Conservation (phyloP, 2,113 vertebrate species). For the Panurus biarmicus region DNA sequence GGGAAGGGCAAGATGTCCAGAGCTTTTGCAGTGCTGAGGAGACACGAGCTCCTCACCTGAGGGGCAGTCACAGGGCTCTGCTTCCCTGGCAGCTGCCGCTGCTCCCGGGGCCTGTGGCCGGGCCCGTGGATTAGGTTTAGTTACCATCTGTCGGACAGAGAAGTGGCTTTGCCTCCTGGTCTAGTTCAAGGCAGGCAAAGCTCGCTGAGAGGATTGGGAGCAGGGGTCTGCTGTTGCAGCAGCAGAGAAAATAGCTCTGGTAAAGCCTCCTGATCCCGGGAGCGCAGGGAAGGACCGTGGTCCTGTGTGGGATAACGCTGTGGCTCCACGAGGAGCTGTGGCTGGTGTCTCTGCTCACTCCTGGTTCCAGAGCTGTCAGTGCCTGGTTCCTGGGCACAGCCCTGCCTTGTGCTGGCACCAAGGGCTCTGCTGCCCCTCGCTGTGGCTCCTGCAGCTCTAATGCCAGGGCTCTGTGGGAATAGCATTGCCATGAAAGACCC, state of each 20-base stretch:
- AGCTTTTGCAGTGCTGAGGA: neutral
- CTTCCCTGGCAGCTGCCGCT: neutral
- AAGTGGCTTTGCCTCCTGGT: neutral
- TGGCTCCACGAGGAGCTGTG: neutral
- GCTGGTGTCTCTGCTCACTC: rapidly evolving
- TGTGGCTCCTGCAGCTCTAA: neutral
- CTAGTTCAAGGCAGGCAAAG: conserved; percentile 18
- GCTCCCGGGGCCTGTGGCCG: neutral
- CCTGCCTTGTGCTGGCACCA: neutral
- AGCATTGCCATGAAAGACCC: rapidly evolving
- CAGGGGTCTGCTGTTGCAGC: neutral
- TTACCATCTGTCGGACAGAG: neutral
- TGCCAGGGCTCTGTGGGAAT: neutral
- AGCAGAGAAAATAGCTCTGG: neutral
- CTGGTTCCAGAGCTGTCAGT: neutral
- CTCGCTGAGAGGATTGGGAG: neutral
- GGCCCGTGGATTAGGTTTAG: neutral
- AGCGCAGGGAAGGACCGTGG: rapidly evolving
- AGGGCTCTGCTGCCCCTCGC: neutral
- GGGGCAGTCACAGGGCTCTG: neutral
- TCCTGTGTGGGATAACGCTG: rapidly evolving
- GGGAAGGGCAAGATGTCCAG: neutral
- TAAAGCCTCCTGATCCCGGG: neutral
- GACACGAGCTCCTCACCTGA: neutral
- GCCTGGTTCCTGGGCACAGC: neutral